Conservation (phyloP, 2,888 invertebrate genomes). For the Drosophila incognita region DNA sequence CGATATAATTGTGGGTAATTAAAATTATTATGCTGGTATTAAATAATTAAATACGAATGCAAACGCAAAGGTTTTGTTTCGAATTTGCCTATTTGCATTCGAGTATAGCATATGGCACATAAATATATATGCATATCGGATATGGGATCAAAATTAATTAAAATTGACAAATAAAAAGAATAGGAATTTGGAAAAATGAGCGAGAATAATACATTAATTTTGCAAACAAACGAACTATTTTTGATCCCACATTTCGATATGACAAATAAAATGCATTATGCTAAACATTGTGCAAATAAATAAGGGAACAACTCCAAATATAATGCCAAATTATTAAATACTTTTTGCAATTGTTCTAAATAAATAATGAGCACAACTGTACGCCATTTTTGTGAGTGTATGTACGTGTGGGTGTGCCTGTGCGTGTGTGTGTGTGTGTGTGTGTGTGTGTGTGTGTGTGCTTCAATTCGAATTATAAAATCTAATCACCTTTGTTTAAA, state of each 20-base stretch:
- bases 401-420: neutral
- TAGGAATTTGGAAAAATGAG: constrained; percentile 47
- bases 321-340: constrained; percentile 53
- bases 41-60: constrained; percentile 44
- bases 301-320: constrained; percentile 52
- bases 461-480: constrained; percentile 68
- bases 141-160: constrained; percentile 63
- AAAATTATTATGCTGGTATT: constrained; percentile 46
- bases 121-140: constrained; percentile 6
- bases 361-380: constrained; percentile 76
- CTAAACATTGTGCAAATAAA: constrained; percentile 59
- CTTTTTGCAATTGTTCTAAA: constrained; percentile 67
- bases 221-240: constrained; percentile 34
- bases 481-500: constrained; percentile 82
- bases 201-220: constrained; percentile 54
- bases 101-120: neutral
- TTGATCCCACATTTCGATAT: constrained; percentile 69
- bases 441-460: constrained; percentile 26
- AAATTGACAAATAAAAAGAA: constrained; percentile 54
- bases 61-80: constrained; percentile 5
- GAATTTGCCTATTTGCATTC: neutral
- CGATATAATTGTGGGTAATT: constrained; percentile 35
- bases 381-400: constrained; percentile 26
- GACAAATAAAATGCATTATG: constrained; percentile 53
- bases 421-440: neutral